Evolutionary conservation across 1,140 invertebrate species (phyloP).

Genomic region (Chlorops oryzae): DNA sequence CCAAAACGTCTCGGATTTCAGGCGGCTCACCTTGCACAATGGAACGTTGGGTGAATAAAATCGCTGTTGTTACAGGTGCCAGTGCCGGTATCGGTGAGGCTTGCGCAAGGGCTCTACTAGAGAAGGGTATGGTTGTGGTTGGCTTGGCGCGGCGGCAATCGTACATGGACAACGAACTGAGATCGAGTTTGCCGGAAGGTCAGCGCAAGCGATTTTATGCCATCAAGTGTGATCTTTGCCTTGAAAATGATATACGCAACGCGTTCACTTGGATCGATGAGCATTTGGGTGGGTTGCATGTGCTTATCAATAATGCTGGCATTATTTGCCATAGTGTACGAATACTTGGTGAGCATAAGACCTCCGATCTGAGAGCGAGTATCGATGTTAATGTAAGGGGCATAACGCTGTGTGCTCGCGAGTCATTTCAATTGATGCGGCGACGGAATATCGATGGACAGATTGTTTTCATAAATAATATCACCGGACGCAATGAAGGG

Average conservation of each 20-base stretch:
- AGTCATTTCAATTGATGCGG: slow-evolving; percentile 59
- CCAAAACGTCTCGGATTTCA: too few relatives aligned
- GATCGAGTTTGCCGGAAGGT: slow-evolving; percentile 15
- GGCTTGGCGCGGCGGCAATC: slow-evolving; percentile 60
- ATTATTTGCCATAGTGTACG: slow-evolving; percentile 72
- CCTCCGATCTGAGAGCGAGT: slow-evolving; percentile 20
- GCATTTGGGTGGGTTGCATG: slow-evolving; percentile 56
- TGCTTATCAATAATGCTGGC: slow-evolving; percentile 72
- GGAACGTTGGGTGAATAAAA: slow-evolving; percentile 58
- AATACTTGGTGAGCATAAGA: slow-evolving; percentile 26
- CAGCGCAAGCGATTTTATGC: slow-evolving; percentile 44
- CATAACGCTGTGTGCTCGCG: slow-evolving; percentile 56
- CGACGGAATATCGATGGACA: slow-evolving; percentile 57
- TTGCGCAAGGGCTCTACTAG: slow-evolving; percentile 50
- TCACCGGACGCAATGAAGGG: slow-evolving; percentile 12
- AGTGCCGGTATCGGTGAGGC: slow-evolving; percentile 61
- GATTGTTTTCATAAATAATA: slow-evolving; percentile 39
- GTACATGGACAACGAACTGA: slow-evolving; percentile 51
- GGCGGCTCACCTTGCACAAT: too few relatives aligned
- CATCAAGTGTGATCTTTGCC: slow-evolving; percentile 59
- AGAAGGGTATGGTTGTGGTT: slow-evolving; percentile 58
- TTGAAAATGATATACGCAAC: slow-evolving; percentile 55
- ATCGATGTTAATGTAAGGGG: slow-evolving; percentile 63
- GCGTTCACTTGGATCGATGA: slow-evolving; percentile 57
- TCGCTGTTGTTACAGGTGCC: slow-evolving; percentile 64